phyloP scores from a whole-genome alignment of 2,797 vertebrate species.

The Chaenodraco wilsoni region DNA sequence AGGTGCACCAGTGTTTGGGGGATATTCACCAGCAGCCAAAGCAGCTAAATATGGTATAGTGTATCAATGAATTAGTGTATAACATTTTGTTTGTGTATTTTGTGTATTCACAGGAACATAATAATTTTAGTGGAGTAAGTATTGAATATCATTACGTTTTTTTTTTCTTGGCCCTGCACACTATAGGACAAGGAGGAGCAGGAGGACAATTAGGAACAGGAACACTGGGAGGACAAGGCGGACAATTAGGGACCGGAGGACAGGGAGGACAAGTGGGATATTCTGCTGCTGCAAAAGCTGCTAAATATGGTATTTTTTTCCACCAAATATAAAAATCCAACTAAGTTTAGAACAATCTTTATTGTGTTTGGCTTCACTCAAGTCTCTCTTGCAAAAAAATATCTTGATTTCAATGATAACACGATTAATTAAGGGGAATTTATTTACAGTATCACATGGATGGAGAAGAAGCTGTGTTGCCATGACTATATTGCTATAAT shows the following conservation, averaged over 20 bases:
- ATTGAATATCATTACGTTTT: background rate
- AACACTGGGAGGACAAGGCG: background rate
- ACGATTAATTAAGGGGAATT: no score
- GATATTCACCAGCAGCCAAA: slow-evolving; percentile 70
- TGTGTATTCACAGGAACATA: background rate
- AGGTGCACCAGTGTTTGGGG: slow-evolving; percentile 45
- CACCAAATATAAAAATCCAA: no score
- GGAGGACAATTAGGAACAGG: slow-evolving; percentile 13
- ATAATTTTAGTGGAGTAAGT: background rate
- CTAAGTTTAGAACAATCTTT: no score
- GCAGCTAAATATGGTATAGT: slow-evolving; percentile 79
- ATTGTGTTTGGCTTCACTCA: no score
- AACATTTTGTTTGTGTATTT: background rate
- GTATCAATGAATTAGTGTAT: background rate
- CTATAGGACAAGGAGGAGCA: slow-evolving; percentile 26
- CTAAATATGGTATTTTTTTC: slow-evolving; percentile 39
- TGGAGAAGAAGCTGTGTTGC: no score
- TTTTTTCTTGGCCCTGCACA: slow-evolving; percentile 11
- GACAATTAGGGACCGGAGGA: background rate
- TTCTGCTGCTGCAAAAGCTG: slow-evolving; percentile 63
- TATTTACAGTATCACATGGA: no score
- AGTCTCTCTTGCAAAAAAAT: no score
- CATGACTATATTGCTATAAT: no score
- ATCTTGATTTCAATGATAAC: no score
- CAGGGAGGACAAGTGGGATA: slow-evolving; percentile 36